Base-by-base conservation (phyloP, 1,140 invertebrate genomes). In the Lysiphlebus fabarum region DNA sequence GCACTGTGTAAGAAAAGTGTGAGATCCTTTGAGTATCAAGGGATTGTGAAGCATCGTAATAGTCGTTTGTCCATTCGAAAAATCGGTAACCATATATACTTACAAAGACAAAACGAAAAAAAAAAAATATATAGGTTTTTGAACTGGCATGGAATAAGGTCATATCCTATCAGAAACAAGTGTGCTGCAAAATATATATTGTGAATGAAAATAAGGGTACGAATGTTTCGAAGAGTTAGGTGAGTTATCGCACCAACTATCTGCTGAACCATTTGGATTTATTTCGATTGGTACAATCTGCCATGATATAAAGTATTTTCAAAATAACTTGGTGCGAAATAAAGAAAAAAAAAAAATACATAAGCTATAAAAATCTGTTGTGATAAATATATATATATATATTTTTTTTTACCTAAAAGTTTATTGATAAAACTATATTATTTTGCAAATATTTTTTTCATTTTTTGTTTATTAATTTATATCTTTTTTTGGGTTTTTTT, bases 221-320 rank as follows among this genome's bases (percentile, higher is more conserved):
- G 51, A 47, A 45, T 54, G 57, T 40, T 50, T 41, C 47, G 36
- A 58, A 51, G 63, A 58, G 53, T 56, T 51, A 55, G 37, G 64
- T 72, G 70, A 72, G 66, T 72, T 72, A 72, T 72, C 68, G 70
- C 62, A 47, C 64, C 70, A 70, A 71, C 70, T 73, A 75, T 76
- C 74, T 69, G 72, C 68, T 73, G 70, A 71, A 70, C 65, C 65
- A 66, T 59, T 51, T 65, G 68, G 71, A 77, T 78, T 78, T 77
- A 76, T 76, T 72, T 73, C 71, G 71, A 76, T 74, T 74, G 72
- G 71, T 75, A 73, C 75, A 74, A 76, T 76, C 72, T 76, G 73
- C 72, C 68, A 61, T 65, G 56, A 71, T 74, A 77, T 76, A 75
- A 74, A 75, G 66, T 75, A 71, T 76, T 75, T 69, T 62, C 59